Percentiles rank a stretch among this genome's conserved stretches.
Evolutionary conservation across 2,797 vertebrate species (phyloP).

Genomic region (Muscicapa comitata): DNA sequence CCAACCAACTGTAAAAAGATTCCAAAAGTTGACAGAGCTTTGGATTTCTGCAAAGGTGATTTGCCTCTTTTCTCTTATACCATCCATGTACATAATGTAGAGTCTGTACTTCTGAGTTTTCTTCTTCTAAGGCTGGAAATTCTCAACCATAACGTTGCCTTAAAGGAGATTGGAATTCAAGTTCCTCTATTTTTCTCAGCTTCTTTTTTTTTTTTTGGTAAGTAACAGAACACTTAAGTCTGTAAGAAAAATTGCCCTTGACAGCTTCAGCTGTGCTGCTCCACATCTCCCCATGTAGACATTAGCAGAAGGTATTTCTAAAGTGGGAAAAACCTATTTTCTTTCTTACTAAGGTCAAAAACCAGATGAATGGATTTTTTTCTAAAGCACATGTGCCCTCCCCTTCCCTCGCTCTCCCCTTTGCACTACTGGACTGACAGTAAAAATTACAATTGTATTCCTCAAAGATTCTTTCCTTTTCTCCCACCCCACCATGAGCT

Average conservation of each 20-base stretch:
- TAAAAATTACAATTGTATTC: not conserved
- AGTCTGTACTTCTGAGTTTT: not conserved
- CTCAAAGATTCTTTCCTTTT: not conserved
- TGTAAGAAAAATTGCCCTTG: constrained; percentile 60
- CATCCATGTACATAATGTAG: not conserved
- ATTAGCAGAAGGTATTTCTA: constrained; percentile 23
- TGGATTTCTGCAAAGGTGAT: not conserved
- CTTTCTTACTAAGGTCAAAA: constrained; percentile 3
- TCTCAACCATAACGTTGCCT: constrained; percentile 34
- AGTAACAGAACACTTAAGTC: constrained; percentile 36
- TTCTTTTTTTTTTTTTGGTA: not conserved
- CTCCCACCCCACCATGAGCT: accelerated
- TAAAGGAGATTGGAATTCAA: constrained; percentile 29
- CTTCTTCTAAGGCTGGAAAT: constrained; percentile 8
- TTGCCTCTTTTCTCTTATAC: not conserved
- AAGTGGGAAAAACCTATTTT: not conserved
- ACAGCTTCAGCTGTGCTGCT: constrained; percentile 42
- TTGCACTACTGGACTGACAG: not conserved
- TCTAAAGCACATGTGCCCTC: not conserved
- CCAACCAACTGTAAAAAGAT: not conserved
- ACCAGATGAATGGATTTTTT: not conserved
- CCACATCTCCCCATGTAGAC: not conserved
- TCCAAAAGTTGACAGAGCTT: not conserved
- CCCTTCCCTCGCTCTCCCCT: accelerated
- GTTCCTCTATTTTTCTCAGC: constrained; percentile 30